Base-by-base conservation (phyloP, 1,140 invertebrate species). In the Drosophila ficusphila region DNA sequence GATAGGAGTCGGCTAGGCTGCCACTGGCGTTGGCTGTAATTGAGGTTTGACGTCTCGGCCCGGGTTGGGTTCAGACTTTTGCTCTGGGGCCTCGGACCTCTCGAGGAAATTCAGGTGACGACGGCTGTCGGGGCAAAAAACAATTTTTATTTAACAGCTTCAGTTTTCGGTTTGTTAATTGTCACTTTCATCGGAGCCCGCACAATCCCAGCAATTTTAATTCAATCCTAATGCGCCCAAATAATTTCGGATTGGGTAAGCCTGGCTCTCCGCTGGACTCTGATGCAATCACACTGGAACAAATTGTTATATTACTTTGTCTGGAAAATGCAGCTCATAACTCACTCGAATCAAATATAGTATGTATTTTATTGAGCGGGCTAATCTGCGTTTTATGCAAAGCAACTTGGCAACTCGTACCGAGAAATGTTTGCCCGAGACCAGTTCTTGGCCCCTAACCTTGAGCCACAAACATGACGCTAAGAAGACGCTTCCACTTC, bases 131-230 rank as follows among this genome's bases (percentile, higher is more conserved):
- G 57, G 53, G 38, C 64, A 21, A 47, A 62, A 39, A 48, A 56
- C 6, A 58, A 38, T 65, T 67, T 33, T 38, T 51, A 25, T 58
- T 42, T 58, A 64, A 64, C 39, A 65, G 61, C 27, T 49, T 67
- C 16, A 64, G 46, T 67, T 67, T 67, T 41, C n/a, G 56, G 21
- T 46, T 60, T 69, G 79, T 76, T 86, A 86, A 86, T 86, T 88
- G 81, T 86, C 82, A 86, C 81, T 86, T 86, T 86, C 81, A 65
- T 88, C 65, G 77, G 72, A 48, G 42, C 18, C 48, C 46, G 77
- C 67, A 79, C 85, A 86, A 86, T 86, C 62, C 85, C 72, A 86
- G 85, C 83, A 74, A 86, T 86, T 76, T 86, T 86, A 86, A 86
- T 86, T 74, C 81, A 86, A 85, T 79, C 75, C 75, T 86, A 85